phyloP scores from a whole-genome alignment of 2,797 vertebrate species.

The Rhinoraja longicauda region DNA sequence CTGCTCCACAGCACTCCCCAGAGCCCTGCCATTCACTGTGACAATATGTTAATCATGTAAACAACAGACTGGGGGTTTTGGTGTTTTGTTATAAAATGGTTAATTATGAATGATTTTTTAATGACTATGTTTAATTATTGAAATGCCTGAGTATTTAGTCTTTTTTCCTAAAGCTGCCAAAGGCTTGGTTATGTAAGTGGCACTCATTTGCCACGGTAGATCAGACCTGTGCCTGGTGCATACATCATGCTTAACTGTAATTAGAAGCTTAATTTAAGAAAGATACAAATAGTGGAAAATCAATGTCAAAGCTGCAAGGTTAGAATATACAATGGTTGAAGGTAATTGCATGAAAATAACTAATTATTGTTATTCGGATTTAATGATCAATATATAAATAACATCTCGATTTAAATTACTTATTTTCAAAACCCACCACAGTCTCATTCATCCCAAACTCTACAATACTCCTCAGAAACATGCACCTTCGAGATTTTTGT shows the following conservation, averaged over 20 bases:
- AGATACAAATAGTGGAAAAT: not conserved
- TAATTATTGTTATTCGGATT: not conserved
- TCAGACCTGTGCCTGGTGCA: not conserved
- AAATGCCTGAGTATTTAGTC: not conserved
- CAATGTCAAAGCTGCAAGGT: not conserved
- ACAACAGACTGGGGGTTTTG: not conserved
- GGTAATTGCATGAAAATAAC: not conserved
- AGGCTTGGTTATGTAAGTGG: not conserved
- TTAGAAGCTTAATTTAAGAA: not conserved
- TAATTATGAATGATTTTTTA: not conserved
- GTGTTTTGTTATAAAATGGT: not conserved
- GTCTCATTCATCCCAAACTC: too few species aligned
- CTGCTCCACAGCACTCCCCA: too few species aligned
- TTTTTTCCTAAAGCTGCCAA: not conserved
- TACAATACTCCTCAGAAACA: too few species aligned
- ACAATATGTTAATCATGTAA: not conserved
- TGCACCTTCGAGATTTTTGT: too few species aligned
- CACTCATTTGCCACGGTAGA: not conserved
- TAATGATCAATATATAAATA: not conserved
- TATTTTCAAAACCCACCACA: too few species aligned
- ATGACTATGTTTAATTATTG: not conserved
- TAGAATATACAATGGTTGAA: not conserved
- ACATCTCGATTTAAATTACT: too few species aligned
- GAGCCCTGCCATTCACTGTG: not conserved
- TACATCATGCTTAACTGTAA: slow-evolving; percentile 1